Conservation (phyloP, 2,888 invertebrate genomes). For the Heteropelma amictum region DNA sequence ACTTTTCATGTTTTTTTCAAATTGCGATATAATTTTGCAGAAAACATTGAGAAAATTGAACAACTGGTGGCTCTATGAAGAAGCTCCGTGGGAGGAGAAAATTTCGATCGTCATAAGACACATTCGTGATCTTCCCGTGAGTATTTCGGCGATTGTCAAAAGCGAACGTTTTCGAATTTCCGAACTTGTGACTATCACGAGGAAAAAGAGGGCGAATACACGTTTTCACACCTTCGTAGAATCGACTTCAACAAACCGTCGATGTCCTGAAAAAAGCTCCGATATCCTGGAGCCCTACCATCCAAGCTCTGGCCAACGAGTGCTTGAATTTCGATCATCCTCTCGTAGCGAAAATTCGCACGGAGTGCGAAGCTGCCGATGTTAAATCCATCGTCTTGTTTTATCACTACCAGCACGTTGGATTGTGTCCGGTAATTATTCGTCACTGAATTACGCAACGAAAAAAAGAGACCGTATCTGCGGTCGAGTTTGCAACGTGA, state of each 20-base stretch:
- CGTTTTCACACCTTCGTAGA: constrained; percentile 59
- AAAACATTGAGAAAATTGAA: constrained; percentile 67
- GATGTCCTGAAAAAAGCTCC: constrained; percentile 72
- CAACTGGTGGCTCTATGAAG: constrained; percentile 73
- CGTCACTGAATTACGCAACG: neutral
- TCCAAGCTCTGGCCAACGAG: constrained; percentile 68
- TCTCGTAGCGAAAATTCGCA: constrained; percentile 72
- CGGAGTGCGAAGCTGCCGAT: constrained; percentile 75
- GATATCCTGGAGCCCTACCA: constrained; percentile 76
- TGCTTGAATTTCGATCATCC: constrained; percentile 72
- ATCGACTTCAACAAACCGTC: constrained; percentile 70
- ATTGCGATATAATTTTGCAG: constrained; percentile 47
- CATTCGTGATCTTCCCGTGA: constrained; percentile 70
- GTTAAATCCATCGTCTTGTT: constrained; percentile 78
- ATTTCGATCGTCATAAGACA: constrained; percentile 67
- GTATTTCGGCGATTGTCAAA: too few species aligned
- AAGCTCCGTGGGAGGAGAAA: constrained; percentile 74
- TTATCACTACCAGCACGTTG: constrained; percentile 75
- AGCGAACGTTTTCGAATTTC: neutral
- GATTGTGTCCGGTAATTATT: constrained; percentile 70
- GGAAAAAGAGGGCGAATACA: neutral
- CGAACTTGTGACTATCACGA: neutral
- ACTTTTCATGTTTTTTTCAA: too few species aligned
- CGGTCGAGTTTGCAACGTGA: too few species aligned
- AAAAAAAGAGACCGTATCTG: too few species aligned